Percentiles rank a stretch among this genome's conserved stretches.
phyloP scores from a whole-genome alignment of 1,140 invertebrate species.

The Ectropis grisescens region DNA sequence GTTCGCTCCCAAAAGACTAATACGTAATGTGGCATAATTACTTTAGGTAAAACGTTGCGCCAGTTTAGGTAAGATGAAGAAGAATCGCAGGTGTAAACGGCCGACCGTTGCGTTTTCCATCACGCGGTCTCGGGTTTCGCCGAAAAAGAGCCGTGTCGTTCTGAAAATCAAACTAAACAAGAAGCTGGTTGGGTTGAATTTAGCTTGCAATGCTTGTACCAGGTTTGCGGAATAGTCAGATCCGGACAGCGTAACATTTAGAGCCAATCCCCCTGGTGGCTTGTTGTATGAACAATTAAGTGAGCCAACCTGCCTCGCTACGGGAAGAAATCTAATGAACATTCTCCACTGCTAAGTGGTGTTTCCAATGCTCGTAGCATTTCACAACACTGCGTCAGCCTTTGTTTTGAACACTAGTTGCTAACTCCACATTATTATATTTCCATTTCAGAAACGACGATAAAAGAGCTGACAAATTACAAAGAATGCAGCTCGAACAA shows the following conservation, averaged over 20 bases:
- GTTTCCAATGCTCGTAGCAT: constrained; percentile 34
- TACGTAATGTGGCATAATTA: constrained; percentile 65
- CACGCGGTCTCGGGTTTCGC: constrained; percentile 17
- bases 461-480: too few relatives aligned
- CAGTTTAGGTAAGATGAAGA: constrained; percentile 62
- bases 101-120: constrained; percentile 53
- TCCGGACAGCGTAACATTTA: constrained; percentile 55
- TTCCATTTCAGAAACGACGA: too few relatives aligned
- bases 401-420: too few relatives aligned
- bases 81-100: constrained; percentile 63
- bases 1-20: constrained; percentile 62
- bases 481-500: too few relatives aligned
- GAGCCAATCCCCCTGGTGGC: constrained; percentile 58
- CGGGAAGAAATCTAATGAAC: constrained; percentile 58
- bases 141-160: not conserved
- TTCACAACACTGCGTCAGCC: too few relatives aligned
- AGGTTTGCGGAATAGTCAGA: constrained; percentile 43
- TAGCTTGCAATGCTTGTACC: constrained; percentile 25
- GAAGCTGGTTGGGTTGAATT: constrained; percentile 35
- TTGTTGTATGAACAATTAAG: constrained; percentile 67
- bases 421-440: too few relatives aligned
- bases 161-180: constrained; percentile 33
- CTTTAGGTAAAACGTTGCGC: constrained; percentile 57
- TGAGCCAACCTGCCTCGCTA: constrained; percentile 45
- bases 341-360: constrained; percentile 45